phyloP scores from a whole-genome alignment of 2,113 vertebrate species.

The Dasyornis broadbenti region DNA sequence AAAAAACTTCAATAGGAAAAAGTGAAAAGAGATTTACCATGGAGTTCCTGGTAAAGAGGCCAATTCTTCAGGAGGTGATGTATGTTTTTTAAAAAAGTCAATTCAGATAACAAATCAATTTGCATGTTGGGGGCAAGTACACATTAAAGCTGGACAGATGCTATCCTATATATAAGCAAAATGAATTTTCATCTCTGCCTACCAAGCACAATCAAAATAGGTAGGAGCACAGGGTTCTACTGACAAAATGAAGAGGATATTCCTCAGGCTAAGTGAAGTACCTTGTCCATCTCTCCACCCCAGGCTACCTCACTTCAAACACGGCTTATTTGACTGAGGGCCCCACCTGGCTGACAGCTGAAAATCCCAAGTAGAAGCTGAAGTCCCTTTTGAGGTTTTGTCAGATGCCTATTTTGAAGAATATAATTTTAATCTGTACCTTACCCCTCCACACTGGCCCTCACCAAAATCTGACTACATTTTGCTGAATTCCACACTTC shows the following conservation, averaged over 20 bases:
- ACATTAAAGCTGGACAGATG: not conserved
- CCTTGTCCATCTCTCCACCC: not conserved
- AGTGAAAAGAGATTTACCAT: conserved; percentile 46
- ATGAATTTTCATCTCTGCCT: not conserved
- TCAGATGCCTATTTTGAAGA: not conserved
- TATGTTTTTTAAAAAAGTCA: not conserved
- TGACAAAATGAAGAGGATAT: not conserved
- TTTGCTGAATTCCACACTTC: not conserved
- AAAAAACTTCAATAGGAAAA: conserved; percentile 56
- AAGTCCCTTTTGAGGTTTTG: not conserved
- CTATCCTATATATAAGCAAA: not conserved
- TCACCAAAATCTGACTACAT: not conserved
- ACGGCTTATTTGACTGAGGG: not conserved
- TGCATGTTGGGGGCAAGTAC: not conserved
- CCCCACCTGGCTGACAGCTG: not conserved
- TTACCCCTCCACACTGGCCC: not conserved
- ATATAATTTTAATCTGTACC: not conserved
- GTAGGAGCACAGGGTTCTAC: not conserved
- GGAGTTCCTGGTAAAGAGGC: conserved; percentile 9
- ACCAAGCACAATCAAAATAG: not conserved
- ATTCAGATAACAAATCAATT: conserved; percentile 20
- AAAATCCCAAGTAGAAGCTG: not conserved
- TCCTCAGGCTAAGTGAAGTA: not conserved
- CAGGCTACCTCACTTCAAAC: not conserved
- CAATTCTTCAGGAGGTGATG: conserved; percentile 6